phyloP scores from a whole-genome alignment of 2,113 vertebrate species.

The Dipodomys ordii region DNA sequence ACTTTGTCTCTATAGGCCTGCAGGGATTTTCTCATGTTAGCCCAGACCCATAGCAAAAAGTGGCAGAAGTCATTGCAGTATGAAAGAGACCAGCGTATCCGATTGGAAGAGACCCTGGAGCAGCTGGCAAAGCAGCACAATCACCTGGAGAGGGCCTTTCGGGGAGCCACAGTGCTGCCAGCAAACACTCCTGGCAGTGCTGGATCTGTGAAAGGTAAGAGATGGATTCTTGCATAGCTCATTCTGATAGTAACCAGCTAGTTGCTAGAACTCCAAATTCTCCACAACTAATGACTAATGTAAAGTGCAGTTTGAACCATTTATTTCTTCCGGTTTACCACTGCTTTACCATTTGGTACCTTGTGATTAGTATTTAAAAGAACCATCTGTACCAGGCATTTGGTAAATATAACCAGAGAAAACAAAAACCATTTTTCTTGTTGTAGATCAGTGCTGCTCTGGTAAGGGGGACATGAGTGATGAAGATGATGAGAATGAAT shows the following conservation, averaged over 20 bases:
- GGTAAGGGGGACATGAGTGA: slow-evolving; percentile 95
- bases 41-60: slow-evolving; percentile 95
- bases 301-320: background rate
- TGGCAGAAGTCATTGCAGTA: slow-evolving; percentile 97
- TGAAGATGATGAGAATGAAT: slow-evolving; percentile 97
- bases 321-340: background rate
- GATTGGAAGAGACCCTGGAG: slow-evolving; percentile 96
- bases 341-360: background rate
- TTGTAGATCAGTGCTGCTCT: slow-evolving; percentile 87
- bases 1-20: slow-evolving; percentile 87
- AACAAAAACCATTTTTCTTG: background rate
- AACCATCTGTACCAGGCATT: background rate
- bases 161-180: slow-evolving; percentile 93
- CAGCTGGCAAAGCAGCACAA: slow-evolving; percentile 99
- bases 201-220: slow-evolving; percentile 89
- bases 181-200: slow-evolving; percentile 84
- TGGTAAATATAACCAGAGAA: background rate
- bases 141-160: slow-evolving; percentile 96
- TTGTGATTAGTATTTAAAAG: background rate
- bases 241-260: accelerated
- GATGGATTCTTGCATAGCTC: accelerated
- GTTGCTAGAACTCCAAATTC: background rate
- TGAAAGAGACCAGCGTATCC: slow-evolving; percentile 95
- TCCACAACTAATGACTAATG: accelerated
- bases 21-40: slow-evolving; percentile 94